Evolutionary conservation across 2,797 vertebrate species (phyloP), one percentile per base, ranked within the genome.

Genomic region (Galago senegalensis): DNA sequence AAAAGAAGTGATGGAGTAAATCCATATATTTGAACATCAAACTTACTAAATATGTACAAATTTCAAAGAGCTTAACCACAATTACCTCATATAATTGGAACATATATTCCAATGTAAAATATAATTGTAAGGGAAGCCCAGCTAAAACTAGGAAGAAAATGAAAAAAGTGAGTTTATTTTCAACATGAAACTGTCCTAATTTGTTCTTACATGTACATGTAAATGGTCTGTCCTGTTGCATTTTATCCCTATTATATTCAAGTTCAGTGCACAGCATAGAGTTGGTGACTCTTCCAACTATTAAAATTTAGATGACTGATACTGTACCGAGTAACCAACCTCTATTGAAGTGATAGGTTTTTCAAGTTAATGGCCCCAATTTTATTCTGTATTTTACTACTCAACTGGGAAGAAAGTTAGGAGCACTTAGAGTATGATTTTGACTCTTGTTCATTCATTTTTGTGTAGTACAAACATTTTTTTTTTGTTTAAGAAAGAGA

Each of bases 331-430:
- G 49, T 53, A 14, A 53, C 14, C 25, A n/a, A 1, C 29, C 10
- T 70, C 31, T 70, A 1, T 20, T 76, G 46, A 89, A 76, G 60
- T 69, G 34, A 67, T 37, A 27, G 5, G 1, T 76, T n/a, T 96
- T 17, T 89, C 25, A 92, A 92, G 17, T 46, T 86, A 56, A 14
- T 70, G 29, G 25, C 40, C 16, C 23, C 25, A 14, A 29, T 46
- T 83, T 77, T 80, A 61, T 89, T 80, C 75, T 94, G 40, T 53
- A 16, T 69, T 53, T 83, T 56, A 53, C 80, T 31, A 89, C 63
- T 94, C 46, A 46, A 18, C 67, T 80, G 7, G 67, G 40, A 69
- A 58, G 81, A 87, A 90, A 70, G 25, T 63, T 87, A 49, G 60
- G 29, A 20, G 7, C 46, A 4, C 49, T 63, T 87, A 1, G 14